Percentiles rank a stretch among this genome's conserved stretches.
These are phyloP conservation scores for Channallabes apus DNA, from an alignment of 2,797 vertebrate species.

Conservation along the genomic window DNA sequence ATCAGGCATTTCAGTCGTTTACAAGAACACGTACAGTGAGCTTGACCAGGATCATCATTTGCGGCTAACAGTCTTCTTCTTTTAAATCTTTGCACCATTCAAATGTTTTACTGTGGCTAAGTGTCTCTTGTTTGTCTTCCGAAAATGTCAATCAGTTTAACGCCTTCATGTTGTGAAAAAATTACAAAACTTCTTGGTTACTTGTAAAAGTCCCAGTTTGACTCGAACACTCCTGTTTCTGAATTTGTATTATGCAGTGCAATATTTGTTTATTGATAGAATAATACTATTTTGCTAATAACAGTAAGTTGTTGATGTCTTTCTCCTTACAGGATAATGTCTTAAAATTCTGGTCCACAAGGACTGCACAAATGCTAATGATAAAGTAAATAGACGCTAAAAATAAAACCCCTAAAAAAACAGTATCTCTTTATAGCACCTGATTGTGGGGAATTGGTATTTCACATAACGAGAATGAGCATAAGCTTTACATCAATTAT, in stretches of 20 bases:
- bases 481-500: constrained; percentile 1
- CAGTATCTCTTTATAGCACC: background rate
- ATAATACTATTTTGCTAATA: background rate
- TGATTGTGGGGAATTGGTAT: background rate
- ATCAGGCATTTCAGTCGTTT: too few relatives aligned
- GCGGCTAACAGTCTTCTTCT: too few relatives aligned
- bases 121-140: too few relatives aligned
- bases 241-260: background rate
- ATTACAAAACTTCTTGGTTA: too few relatives aligned
- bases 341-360: background rate
- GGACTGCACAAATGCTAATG: background rate
- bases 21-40: too few relatives aligned
- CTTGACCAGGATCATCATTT: too few relatives aligned
- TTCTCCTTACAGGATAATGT: background rate
- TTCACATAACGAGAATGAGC: background rate
- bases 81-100: too few relatives aligned
- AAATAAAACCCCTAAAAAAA: background rate
- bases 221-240: too few relatives aligned
- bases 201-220: too few relatives aligned
- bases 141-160: too few relatives aligned
- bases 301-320: background rate
- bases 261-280: background rate
- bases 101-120: too few relatives aligned
- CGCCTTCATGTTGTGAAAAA: too few relatives aligned
- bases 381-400: background rate